phyloP scores from a whole-genome alignment of 2,113 vertebrate genomes.

The Microtus pennsylvanicus region DNA sequence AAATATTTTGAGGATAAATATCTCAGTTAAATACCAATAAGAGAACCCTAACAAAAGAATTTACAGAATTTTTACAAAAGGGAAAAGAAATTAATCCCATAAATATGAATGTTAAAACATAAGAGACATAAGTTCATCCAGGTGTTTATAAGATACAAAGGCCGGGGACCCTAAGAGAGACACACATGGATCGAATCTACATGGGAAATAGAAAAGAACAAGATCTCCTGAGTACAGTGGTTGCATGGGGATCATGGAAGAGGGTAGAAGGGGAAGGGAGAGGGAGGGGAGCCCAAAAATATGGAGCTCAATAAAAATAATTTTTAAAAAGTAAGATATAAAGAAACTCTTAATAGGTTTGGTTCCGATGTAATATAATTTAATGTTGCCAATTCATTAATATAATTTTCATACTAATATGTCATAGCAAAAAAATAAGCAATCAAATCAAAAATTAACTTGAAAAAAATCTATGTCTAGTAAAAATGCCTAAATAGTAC shows the following conservation, averaged over 20 bases:
- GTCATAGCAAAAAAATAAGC: constrained; percentile 44
- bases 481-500: not conserved
- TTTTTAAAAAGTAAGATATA: too few species aligned
- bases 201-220: too few species aligned
- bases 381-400: constrained; percentile 55
- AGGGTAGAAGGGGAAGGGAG: too few species aligned
- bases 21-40: constrained; percentile 17
- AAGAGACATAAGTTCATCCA: constrained; percentile 24
- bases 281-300: too few species aligned
- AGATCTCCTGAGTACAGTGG: too few species aligned
- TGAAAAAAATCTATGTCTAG: constrained; percentile 45
- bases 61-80: not conserved
- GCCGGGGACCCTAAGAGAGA: too few species aligned
- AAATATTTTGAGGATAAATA: not conserved
- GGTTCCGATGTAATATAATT: constrained; percentile 51
- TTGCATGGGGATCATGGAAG: too few species aligned
- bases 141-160: not conserved
- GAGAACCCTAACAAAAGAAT: not conserved
- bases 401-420: constrained; percentile 51
- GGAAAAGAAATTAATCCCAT: constrained; percentile 17
- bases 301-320: too few species aligned
- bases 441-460: constrained; percentile 37
- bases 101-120: constrained; percentile 29
- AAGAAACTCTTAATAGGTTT: constrained; percentile 2
- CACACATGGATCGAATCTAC: too few species aligned